Evolutionary conservation across 2,888 invertebrate species (phyloP).

Genomic region (Aelia acuminata): DNA sequence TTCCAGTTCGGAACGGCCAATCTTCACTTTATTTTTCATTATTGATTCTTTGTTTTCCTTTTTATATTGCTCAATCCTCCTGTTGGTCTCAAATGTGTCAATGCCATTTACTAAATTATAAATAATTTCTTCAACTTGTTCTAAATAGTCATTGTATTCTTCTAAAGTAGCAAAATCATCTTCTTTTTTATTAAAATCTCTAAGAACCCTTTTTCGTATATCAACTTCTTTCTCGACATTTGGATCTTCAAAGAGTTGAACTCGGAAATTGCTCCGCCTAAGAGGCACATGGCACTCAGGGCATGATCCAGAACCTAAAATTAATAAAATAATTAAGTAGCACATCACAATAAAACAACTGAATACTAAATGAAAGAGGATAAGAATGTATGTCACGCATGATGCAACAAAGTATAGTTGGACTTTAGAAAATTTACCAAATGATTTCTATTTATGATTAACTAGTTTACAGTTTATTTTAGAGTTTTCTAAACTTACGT

Average conservation of each 20-base stretch:
- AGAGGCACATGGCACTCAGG: conserved; percentile 93
- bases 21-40: conserved; percentile 80
- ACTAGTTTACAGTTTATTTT: too few species aligned
- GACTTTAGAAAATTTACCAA: too few species aligned
- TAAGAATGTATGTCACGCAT: too few species aligned
- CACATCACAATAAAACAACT: not conserved
- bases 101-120: conserved; percentile 92
- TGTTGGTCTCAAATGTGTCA: conserved; percentile 89
- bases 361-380: not conserved
- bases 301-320: conserved; percentile 89
- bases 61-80: conserved; percentile 91
- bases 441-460: too few species aligned
- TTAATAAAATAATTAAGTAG: conserved; percentile 34
- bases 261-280: conserved; percentile 89
- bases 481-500: too few species aligned
- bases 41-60: conserved; percentile 90
- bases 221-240: conserved; percentile 98
- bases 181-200: conserved; percentile 95
- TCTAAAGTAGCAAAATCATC: conserved; percentile 88
- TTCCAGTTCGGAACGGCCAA: conserved; percentile 84
- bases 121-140: conserved; percentile 92
- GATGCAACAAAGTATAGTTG: too few species aligned
- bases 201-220: conserved; percentile 88
- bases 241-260: conserved; percentile 97
- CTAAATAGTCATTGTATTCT: conserved; percentile 96